Evolutionary conservation across 2,888 invertebrate species (phyloP).

Genomic region (Lumbricus terrestris): DNA sequence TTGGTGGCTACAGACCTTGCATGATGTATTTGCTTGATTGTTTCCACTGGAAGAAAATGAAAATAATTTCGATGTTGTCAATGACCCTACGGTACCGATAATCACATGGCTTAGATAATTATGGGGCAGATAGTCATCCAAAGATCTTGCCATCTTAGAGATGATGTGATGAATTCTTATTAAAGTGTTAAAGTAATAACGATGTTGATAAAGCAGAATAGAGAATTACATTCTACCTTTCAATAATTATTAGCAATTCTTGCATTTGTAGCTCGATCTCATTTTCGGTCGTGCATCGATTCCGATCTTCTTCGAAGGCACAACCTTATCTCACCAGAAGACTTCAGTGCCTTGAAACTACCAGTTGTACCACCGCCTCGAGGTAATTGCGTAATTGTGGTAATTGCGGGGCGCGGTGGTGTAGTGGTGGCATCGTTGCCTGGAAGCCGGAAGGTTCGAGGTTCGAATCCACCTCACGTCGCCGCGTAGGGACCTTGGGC

Average conservation of each 20-base stretch:
- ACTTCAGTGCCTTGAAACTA: conserved; percentile 49
- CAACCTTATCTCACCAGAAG: conserved; percentile 53
- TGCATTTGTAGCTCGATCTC: conserved; percentile 45
- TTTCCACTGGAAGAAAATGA: no score
- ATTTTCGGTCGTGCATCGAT: conserved; percentile 55
- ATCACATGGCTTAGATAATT: background rate
- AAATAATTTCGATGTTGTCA: no score
- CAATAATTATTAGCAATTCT: background rate
- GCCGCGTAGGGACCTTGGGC: no score
- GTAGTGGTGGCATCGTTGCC: no score
- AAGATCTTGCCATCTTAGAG: background rate
- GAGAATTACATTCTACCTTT: background rate
- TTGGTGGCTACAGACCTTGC: no score
- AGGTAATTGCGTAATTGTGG: no score
- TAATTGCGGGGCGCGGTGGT: no score
- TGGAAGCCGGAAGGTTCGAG: no score
- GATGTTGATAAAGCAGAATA: background rate
- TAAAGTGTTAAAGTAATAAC: background rate
- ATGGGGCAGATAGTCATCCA: background rate
- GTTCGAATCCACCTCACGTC: no score
- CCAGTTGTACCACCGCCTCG: conserved; percentile 49
- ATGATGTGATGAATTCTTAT: background rate
- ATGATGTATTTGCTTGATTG: no score
- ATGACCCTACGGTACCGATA: no score
- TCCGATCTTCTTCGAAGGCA: conserved; percentile 49